These are phyloP conservation scores for Cyprinus carpio DNA, from an alignment of 2,113 vertebrate species.

Conservation along the genomic window DNA sequence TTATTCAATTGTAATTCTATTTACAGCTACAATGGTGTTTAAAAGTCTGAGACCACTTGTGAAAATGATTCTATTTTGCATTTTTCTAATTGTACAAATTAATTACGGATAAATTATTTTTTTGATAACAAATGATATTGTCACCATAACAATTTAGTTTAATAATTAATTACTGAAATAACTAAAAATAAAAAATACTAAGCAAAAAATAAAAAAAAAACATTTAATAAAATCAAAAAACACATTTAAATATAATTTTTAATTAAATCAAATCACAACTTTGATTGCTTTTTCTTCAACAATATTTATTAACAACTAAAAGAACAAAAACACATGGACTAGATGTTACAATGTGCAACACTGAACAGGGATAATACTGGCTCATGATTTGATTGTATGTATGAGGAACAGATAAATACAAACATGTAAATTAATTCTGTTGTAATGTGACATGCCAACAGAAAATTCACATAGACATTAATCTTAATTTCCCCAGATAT, in stretches of 20 bases:
- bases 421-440: not conserved
- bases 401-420: constrained; percentile 5
- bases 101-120: too few species aligned
- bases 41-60: not conserved
- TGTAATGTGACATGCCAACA: not conserved
- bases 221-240: not conserved
- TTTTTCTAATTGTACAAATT: not conserved
- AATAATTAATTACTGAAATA: not conserved
- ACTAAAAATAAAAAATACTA: too few species aligned
- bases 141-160: not conserved
- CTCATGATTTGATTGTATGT: constrained; percentile 33
- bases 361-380: constrained; percentile 38
- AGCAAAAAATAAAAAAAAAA: not conserved
- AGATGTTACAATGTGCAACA: constrained; percentile 61
- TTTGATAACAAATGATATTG: not conserved
- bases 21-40: not conserved
- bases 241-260: not conserved
- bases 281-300: constrained; percentile 50
- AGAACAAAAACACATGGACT: constrained; percentile 57
- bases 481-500: not conserved
- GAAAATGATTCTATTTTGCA: not conserved
- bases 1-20: not conserved
- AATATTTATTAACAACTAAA: constrained; percentile 71
- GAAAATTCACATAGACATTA: not conserved
- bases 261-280: not conserved